Evolutionary conservation across 2,797 vertebrate genomes (phyloP).

Genomic region (Otolemur crassicaudatus): DNA sequence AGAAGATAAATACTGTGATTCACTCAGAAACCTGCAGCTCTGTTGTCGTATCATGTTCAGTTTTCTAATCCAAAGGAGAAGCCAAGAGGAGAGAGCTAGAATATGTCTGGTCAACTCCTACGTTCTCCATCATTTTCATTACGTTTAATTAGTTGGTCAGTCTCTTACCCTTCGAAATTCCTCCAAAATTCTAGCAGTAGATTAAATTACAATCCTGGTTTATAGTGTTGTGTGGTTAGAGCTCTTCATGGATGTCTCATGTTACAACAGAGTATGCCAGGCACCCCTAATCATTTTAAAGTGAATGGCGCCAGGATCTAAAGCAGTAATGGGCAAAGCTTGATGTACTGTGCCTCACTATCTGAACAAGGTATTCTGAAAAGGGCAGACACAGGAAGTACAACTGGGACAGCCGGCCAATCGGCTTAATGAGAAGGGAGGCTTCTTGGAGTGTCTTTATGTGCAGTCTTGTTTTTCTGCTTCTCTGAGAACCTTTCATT

Average conservation of each 20-base stretch:
- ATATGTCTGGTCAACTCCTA: background rate
- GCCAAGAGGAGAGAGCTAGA: background rate
- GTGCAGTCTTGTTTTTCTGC: background rate
- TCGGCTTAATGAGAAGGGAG: background rate
- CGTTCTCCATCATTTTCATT: background rate
- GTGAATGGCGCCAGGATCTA: background rate
- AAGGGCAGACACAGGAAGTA: fast-evolving
- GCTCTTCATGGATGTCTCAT: background rate
- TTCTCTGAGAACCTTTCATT: slow-evolving; percentile 9
- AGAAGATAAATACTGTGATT: background rate
- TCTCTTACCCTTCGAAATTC: background rate
- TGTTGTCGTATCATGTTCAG: fast-evolving
- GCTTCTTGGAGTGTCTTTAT: background rate
- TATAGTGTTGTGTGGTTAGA: background rate
- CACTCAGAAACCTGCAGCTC: background rate
- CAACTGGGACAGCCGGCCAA: fast-evolving
- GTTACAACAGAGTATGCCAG: background rate
- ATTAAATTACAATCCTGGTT: background rate
- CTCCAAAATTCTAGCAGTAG: background rate
- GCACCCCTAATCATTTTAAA: background rate
- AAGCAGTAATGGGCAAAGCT: background rate
- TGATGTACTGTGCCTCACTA: background rate
- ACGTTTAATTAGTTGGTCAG: background rate
- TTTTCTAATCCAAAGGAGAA: background rate
- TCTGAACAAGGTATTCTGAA: background rate